Evolutionary conservation across 2,113 vertebrate species (phyloP).

Genomic region (Chlorodrepanis virens): DNA sequence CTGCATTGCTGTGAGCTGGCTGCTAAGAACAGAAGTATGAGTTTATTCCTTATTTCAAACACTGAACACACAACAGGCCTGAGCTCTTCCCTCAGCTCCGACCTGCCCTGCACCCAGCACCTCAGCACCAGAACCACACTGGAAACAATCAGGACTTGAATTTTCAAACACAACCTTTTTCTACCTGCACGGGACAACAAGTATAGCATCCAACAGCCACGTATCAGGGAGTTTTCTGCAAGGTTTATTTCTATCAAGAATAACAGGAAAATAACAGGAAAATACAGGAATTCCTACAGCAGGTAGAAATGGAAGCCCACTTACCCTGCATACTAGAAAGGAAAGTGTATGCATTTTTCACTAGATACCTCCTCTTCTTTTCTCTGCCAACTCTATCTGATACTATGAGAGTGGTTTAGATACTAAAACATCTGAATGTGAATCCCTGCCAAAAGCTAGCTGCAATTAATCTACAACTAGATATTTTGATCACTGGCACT

Average conservation of each 20-base stretch:
- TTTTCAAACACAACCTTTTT: not conserved
- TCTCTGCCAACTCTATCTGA: not conserved
- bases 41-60: not conserved
- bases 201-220: not conserved
- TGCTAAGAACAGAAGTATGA: not conserved
- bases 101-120: not conserved
- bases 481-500: constrained; percentile 22
- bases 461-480: not conserved
- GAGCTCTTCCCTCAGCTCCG: not conserved
- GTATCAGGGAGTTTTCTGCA: not conserved
- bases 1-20: not conserved
- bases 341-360: not conserved
- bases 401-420: not conserved
- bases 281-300: not conserved
- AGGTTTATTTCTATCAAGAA: not conserved
- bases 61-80: not conserved
- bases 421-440: not conserved
- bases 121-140: not conserved
- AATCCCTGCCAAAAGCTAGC: constrained; percentile 9
- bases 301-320: not conserved
- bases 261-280: not conserved
- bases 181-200: not conserved
- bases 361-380: not conserved
- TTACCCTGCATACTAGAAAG: not conserved
- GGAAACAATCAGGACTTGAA: not conserved